Base-by-base conservation (phyloP, 2,797 vertebrate species). In the Hydrophis major region DNA sequence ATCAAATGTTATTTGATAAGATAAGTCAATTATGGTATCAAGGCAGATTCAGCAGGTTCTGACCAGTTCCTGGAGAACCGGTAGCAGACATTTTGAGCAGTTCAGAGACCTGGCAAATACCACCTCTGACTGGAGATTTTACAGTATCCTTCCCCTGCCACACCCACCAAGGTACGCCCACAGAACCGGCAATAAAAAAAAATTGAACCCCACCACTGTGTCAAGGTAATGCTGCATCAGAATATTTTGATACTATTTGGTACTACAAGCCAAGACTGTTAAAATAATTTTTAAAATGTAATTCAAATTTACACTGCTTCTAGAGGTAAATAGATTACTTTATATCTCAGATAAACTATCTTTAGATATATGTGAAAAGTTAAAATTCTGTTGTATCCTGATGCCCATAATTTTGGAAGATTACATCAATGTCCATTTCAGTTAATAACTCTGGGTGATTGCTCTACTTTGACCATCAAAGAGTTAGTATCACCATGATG, bases 1-100 rank as follows among this genome's bases (percentile, higher is more conserved):
- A 94, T 95, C 91, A 87, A 94, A 94, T 93, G 94, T 94, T 94
- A 92, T 94, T 96, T 96, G 96, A 97, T 96, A 97, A 94, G 25
- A n/a, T 92, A 95, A 93, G 90, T 92, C 92, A 95, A 94, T 95
- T 2, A 92, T 13, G 25, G 87, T 92, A 94, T 63, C 89, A 92
- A 95, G 92, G 90, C 50, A 53, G 50, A 53, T 53, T 53, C 50
- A 53, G 50, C 8, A 53, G 50, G 50, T 53, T 53, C 7, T 53
- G 7, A 53, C 50, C 50, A 53, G 50, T 53, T 53, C 50, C 50
- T 53, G 50, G 50, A 53, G 8, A 53, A 10, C 50, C 8, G 8
- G 50, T 53, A 53, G 50, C 8, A 10, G 50, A 53, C 10, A 53
- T 53, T 53, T 53, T 53, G 50, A 53, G 50, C 10, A 10, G 50